Evolutionary conservation across 2,888 invertebrate genomes (phyloP), one percentile per base, ranked within the genome.

Genomic region (Antheraea assamensis): DNA sequence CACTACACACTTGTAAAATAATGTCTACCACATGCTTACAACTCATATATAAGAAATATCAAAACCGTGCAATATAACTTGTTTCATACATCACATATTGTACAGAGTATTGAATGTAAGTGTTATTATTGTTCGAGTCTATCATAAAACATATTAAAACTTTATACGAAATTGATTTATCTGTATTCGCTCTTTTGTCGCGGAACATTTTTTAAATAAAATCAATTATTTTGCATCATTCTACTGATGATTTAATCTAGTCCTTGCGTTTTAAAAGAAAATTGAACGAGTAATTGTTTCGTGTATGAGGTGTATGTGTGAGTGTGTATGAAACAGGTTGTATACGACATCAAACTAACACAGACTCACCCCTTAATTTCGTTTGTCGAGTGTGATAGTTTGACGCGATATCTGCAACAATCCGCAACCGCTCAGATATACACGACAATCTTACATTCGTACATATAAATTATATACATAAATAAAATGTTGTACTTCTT

Each of bases 341-440:
- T 66, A 68, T 75, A 83, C 87, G 84, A 90, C 89, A 88, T 83
- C 86, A 79, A 89, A 83, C 87, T 84, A 84, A 85, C 88, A 86
- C 81, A 73, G 78, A 91, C 91, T 91, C 90, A 92, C 92, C 92
- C 89, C 74, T 91, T 90, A 71, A 91, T 88, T 84, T 89, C 85
- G 78, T 87, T 88, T 78, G 88, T 90, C 80, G 90, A 86, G 83
- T 87, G 89, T 86, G 89, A 84, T 79, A 89, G 89, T 85, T 85
- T 87, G 84, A 92, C 81, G 83, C 77, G 78, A 85, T 86, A 91
- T 88, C 91, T 91, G 92, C 79, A 92, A 92, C 90, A 91, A 87
- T 82, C 86, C 85, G 88, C 85, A 88, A 83, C 82, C 77, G 76
- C 83, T 58, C 58, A 58, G 55, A 24, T 27, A 27, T 30, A 64